Conservation (phyloP, 1,140 invertebrate species). For the Patella vulgata region DNA sequence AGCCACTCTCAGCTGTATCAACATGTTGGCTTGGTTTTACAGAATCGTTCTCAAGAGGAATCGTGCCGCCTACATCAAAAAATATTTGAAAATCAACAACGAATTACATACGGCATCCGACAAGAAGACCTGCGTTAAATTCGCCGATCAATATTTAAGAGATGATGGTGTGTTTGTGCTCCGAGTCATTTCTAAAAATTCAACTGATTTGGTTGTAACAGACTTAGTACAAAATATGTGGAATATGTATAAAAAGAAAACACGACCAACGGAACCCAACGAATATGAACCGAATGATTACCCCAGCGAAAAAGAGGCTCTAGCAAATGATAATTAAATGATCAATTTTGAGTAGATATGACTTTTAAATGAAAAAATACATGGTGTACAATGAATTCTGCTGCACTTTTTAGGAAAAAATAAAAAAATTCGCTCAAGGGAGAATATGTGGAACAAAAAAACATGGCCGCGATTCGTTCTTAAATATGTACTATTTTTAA, state of each 20-base stretch:
- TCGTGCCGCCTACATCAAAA: constrained; percentile 56
- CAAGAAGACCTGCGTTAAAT: constrained; percentile 53
- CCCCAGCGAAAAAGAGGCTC: constrained; percentile 36
- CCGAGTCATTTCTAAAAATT: constrained; percentile 59
- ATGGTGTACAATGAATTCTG: too few species aligned
- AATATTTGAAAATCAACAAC: constrained; percentile 54
- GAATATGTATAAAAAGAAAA: constrained; percentile 52
- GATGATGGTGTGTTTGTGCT: constrained; percentile 63
- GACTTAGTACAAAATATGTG: constrained; percentile 60
- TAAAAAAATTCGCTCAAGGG: too few species aligned
- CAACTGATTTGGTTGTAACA: constrained; percentile 59
- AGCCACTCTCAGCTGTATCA: constrained; percentile 52
- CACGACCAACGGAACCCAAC: constrained; percentile 19
- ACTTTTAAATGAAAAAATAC: too few species aligned
- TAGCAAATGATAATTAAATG: constrained; percentile 16
- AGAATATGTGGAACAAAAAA: too few species aligned
- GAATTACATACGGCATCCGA: constrained; percentile 44
- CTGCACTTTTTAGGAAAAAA: too few species aligned
- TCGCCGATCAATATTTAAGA: constrained; percentile 56
- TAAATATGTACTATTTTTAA: too few species aligned
- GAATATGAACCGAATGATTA: constrained; percentile 28
- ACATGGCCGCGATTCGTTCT: too few species aligned
- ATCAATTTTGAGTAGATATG: too few species aligned
- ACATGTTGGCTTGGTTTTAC: constrained; percentile 44
- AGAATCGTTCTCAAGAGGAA: constrained; percentile 46